A percentile compares a stretch with the other conserved stretches of the same genome.
phyloP scores from a whole-genome alignment of 2,888 invertebrate genomes.

The Sceliomorpha sp. region DNA sequence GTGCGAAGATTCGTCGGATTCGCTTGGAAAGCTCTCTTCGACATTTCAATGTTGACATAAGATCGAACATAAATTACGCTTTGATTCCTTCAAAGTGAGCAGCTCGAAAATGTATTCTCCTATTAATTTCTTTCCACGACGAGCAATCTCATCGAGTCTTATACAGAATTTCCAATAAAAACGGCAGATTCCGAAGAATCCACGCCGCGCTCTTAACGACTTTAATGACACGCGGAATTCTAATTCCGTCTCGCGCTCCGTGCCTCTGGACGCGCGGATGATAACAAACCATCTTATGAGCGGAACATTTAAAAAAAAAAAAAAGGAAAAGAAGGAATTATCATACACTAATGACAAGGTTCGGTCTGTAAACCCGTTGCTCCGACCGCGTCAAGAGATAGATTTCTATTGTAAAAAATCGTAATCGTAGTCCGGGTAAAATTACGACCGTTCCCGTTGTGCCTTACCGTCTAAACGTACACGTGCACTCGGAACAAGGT shows the following conservation, averaged over 20 bases:
- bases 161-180: slow-evolving; percentile 15
- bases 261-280: too few relatives aligned
- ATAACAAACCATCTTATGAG: too few relatives aligned
- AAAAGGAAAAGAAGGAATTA: too few relatives aligned
- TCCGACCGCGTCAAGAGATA: too few relatives aligned
- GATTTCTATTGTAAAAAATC: too few relatives aligned
- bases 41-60: slow-evolving; percentile 28
- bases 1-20: slow-evolving; percentile 22
- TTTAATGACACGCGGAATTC: too few relatives aligned
- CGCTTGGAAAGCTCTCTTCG: slow-evolving; percentile 8
- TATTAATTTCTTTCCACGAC: slow-evolving; percentile 25
- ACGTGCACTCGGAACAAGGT: slow-evolving; percentile 26
- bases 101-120: slow-evolving; percentile 15
- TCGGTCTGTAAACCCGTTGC: too few relatives aligned
- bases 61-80: slow-evolving; percentile 23
- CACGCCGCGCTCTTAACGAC: too few relatives aligned
- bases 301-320: too few relatives aligned
- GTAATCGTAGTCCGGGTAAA: slow-evolving; percentile 4
- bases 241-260: too few relatives aligned
- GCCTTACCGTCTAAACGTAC: slow-evolving; percentile 11
- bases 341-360: too few relatives aligned
- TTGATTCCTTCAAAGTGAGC: slow-evolving; percentile 20
- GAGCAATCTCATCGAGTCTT: slow-evolving; percentile 25
- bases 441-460: slow-evolving; percentile 29
- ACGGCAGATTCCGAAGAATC: slow-evolving; percentile 11